Evolutionary conservation across 1,140 invertebrate species (phyloP).

Genomic region (Aphis craccivora): DNA sequence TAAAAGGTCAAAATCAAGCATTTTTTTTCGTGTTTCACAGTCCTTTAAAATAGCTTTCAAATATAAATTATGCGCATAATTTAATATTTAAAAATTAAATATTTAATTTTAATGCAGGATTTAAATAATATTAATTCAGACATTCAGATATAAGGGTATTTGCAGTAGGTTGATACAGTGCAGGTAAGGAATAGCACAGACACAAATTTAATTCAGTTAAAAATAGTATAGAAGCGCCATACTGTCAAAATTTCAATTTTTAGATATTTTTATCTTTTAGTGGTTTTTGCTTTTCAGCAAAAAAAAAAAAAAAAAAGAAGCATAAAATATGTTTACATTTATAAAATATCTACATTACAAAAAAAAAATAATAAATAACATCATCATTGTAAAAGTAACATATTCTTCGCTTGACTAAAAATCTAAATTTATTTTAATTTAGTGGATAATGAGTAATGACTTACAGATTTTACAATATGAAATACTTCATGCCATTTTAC

Average conservation of each 20-base stretch:
- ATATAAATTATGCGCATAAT: not conserved
- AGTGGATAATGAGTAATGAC: constrained; percentile 13
- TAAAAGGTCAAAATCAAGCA: not conserved
- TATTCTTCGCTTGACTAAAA: not conserved
- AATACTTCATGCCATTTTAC: not conserved
- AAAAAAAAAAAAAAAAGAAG: not conserved
- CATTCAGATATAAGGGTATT: not conserved
- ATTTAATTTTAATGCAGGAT: not conserved
- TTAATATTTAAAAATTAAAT: not conserved
- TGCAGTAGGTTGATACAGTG: not conserved
- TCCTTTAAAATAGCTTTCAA: not conserved
- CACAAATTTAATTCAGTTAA: not conserved
- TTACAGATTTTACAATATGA: not conserved
- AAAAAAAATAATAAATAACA: not conserved
- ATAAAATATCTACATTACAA: constrained; percentile 29
- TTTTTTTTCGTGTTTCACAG: too few species aligned
- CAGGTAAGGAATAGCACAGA: not conserved
- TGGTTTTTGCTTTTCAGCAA: not conserved
- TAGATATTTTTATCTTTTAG: not conserved
- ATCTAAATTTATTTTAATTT: constrained; percentile 4
- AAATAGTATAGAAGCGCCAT: not conserved
- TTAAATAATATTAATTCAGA: not conserved
- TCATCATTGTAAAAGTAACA: not conserved
- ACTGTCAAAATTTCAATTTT: not conserved
- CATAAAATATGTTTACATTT: not conserved